Base-by-base conservation (phyloP, 2,888 invertebrate genomes). In the Tiliacea citrago region DNA sequence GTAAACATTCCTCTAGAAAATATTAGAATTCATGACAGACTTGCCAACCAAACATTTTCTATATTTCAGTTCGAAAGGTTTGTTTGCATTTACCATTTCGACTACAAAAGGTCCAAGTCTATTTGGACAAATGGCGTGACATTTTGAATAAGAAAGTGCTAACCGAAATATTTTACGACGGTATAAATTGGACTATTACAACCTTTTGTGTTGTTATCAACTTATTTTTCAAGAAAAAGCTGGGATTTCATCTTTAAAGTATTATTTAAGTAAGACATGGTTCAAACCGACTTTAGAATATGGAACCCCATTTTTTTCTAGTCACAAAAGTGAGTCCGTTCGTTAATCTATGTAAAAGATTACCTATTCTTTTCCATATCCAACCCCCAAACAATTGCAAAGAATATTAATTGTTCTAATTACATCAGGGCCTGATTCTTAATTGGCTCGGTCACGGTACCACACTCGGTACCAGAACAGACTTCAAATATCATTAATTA, bases 31-130 rank as follows among this genome's bases (percentile, higher is more conserved):
- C 45, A 51, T 12, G 62, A 21, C 67, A 73, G 62, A 45, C 29
- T 5, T 67, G 55, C 55, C 55, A 65, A 35, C 16, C 49, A 39
- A 67, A 63, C 29, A 39, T 58, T 68, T 60, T 47, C 57, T 60
- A 42, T 49, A 13, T 51, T 65, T 16, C 10, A 24, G 3, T 57
- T 62, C 1, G 29, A 62, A 63, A 51, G 67, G 39, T 68, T 73
- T 78, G 67, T 78, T 78, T 73, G 67, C 47, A 63, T 58, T 79
- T 65, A 63, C 47, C 29, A 63, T 79, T 55, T 68, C 57, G 35
- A 29, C 42, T 58, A 62, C 47, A 68, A 79, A 75, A 66, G 47
- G 49, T 61, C 29, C 29, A 57, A 55, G 45, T 45, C 42, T 39
- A 68, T 61, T 57, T 62, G 16, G n/a, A 73, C 57, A 67, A 78